Evolutionary conservation across 2,888 invertebrate genomes (phyloP), one percentile per base, ranked within the genome.

Genomic region (Andrena trimmerana): DNA sequence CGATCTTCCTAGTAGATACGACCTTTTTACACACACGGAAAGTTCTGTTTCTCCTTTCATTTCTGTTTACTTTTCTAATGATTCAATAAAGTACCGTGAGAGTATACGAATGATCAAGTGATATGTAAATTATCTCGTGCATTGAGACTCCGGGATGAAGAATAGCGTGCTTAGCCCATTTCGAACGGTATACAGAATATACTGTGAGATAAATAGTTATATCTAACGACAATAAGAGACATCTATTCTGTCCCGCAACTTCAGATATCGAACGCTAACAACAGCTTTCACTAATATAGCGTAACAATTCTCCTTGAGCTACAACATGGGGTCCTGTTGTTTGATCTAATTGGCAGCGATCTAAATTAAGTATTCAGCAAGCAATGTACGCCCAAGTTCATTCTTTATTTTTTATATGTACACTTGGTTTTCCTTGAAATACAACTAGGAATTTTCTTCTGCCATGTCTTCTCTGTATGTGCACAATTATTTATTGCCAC

Each of bases 401-500:
- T 24, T 67, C 29, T 75, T 67, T 50, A 48, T 62, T 62, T 42
- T 33, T 52, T 33, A 16, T 52, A 62, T 57, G 66, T 74, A 74
- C 65, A 59, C 60, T 72, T 83, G 36, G 68, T 83, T 81, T 86
- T 42, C 36, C 81, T 83, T 78, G 29, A 63, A 73, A 73, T 83
- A 76, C 78, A 31, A 71, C 54, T 82, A 88, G 83, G 62, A 77
- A 63, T 72, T 74, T 76, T 84, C 71, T 85, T 84, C 73, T 78
- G 48, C 79, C 62, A 78, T 72, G 67, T 83, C 77, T 74, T 80
- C 85, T 78, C 67, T 81, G 67, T 84, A 78, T 77, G 63, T 63
- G 83, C 82, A 83, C 84, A 86, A 79, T 87, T 88, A 59, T 78
- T 84, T 83, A 75, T 62, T 83, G 76, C 83, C 77, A 81, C 65